Evolutionary conservation across 2,113 vertebrate species (phyloP).

Genomic region (Gasterosteus nipponicus): DNA sequence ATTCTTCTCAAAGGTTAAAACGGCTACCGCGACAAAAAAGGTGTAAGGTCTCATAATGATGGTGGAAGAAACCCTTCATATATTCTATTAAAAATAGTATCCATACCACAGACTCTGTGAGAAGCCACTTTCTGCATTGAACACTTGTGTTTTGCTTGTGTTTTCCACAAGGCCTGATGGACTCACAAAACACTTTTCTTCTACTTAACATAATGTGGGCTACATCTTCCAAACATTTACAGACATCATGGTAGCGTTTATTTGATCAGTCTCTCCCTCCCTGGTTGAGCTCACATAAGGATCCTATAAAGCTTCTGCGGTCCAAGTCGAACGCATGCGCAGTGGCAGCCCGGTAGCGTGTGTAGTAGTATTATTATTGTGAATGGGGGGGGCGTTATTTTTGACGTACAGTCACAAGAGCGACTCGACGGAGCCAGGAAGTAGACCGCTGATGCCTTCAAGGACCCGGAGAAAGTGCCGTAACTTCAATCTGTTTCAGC

Average conservation of each 20-base stretch:
- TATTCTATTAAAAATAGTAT: background rate
- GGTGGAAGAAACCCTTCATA: background rate
- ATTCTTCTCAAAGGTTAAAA: background rate
- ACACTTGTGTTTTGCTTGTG: background rate
- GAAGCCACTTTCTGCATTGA: background rate
- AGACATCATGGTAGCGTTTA: background rate
- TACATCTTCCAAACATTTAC: background rate
- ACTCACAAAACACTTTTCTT: background rate
- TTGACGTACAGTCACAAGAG: constrained; percentile 76
- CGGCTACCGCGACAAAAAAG: background rate
- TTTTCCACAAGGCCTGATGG: background rate
- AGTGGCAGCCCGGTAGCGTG: constrained; percentile 40
- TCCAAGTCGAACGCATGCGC: constrained; percentile 57
- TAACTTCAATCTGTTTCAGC: background rate
- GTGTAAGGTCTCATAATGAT: background rate
- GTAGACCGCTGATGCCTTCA: constrained; percentile 73
- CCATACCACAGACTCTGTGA: background rate
- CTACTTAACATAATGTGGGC: background rate
- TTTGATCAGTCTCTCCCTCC: background rate
- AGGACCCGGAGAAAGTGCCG: constrained; percentile 38
- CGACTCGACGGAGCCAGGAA: constrained; percentile 80
- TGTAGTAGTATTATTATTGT: constrained; percentile 75
- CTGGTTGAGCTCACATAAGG: constrained; percentile 62
- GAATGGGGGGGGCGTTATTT: constrained; percentile 73
- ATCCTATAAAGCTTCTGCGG: constrained; percentile 64